These are phyloP conservation scores for Python bivittatus DNA, from an alignment of 2,113 vertebrate species.

Conservation along the genomic window DNA sequence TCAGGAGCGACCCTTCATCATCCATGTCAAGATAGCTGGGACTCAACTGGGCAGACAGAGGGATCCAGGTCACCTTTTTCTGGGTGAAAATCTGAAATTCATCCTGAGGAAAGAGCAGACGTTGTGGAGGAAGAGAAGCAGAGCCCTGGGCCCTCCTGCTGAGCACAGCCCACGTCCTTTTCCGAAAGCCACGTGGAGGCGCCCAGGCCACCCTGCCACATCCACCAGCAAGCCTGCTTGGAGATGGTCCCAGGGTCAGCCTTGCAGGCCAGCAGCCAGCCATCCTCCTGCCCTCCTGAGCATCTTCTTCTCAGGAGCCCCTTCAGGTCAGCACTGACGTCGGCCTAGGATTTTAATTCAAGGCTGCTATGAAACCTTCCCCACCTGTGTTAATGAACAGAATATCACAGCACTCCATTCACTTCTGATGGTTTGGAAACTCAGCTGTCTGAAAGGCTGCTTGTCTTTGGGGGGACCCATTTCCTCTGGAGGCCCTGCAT, in stretches of 20 bases:
- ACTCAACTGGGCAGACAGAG: constrained; percentile 59
- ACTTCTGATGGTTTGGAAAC: constrained; percentile 66
- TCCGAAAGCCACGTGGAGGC: not conserved
- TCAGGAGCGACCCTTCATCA: constrained; percentile 69
- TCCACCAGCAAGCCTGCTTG: not conserved
- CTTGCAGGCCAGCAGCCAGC: not conserved
- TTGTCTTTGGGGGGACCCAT: not conserved
- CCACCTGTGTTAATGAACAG: constrained; percentile 32
- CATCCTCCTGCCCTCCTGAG: not conserved
- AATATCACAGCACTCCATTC: constrained; percentile 46
- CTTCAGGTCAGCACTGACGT: not conserved
- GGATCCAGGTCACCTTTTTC: constrained; percentile 72
- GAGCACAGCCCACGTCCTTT: not conserved
- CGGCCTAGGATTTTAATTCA: not conserved
- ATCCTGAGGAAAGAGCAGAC: constrained; percentile 69
- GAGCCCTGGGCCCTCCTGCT: no score
- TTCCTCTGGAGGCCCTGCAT: not conserved
- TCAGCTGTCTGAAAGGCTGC: constrained; percentile 55
- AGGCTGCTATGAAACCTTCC: constrained; percentile 42
- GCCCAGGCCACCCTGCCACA: not conserved
- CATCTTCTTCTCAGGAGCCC: not conserved
- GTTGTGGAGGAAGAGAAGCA: not conserved
- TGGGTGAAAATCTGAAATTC: constrained; percentile 73
- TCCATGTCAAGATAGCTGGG: constrained; percentile 39
- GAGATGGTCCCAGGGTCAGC: not conserved